phyloP scores from a whole-genome alignment of 2,797 vertebrate species.

The Anomalospiza imberbis region DNA sequence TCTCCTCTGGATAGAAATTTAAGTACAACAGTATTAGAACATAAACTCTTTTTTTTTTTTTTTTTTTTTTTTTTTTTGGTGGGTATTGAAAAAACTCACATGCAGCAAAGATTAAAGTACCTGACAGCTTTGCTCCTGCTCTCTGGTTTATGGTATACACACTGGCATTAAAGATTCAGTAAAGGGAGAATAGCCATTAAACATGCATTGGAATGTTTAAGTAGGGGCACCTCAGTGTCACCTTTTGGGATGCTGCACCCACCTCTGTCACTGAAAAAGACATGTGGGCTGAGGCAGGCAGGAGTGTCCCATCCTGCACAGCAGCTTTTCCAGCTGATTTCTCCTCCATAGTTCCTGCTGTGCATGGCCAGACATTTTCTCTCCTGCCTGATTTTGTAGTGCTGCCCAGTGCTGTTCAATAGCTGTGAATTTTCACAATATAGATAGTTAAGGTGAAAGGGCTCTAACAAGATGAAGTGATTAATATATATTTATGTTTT shows the following conservation, averaged over 20 bases:
- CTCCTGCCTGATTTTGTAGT: not conserved
- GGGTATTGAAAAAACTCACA: not conserved
- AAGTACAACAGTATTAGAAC: not conserved
- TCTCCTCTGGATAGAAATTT: not conserved
- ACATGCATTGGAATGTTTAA: not conserved
- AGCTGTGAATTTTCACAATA: not conserved
- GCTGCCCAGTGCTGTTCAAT: not conserved
- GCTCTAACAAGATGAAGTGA: not conserved
- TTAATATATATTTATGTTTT: not conserved
- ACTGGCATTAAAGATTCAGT: not conserved
- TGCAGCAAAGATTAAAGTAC: not conserved
- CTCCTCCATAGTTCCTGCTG: not conserved
- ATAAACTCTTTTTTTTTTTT: not conserved
- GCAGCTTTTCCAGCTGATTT: not conserved
- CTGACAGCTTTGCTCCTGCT: not conserved
- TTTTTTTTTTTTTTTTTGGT: not conserved
- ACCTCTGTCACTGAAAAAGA: rapidly evolving
- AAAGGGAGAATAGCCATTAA: not conserved
- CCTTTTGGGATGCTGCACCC: not conserved
- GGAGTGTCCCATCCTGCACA: rapidly evolving
- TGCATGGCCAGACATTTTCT: rapidly evolving
- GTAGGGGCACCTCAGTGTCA: not conserved
- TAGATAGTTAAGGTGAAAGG: not conserved
- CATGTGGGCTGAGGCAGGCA: not conserved
- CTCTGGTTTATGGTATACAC: not conserved